Conservation (phyloP, 2,797 vertebrate genomes). For the Pagetopsis macropterus region DNA sequence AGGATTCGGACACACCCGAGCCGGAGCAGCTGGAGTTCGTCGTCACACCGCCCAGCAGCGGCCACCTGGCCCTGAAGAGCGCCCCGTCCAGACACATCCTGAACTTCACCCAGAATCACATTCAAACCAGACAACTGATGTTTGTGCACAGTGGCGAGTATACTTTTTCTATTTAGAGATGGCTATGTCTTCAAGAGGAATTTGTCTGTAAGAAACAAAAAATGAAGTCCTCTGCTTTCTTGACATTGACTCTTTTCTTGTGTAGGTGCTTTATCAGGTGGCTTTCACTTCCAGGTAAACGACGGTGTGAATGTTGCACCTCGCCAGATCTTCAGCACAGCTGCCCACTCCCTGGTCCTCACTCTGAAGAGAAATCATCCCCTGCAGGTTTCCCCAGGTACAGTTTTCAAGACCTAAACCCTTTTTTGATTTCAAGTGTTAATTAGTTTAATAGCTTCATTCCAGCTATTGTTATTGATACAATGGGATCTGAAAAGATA, state of each 20-base stretch:
- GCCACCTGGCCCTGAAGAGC: conserved; percentile 87
- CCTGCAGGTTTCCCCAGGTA: conserved; percentile 90
- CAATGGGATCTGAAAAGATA: neutral
- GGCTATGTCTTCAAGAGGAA: neutral
- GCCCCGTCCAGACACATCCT: conserved; percentile 84
- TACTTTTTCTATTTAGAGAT: neutral
- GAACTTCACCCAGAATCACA: conserved; percentile 91
- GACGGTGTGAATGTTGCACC: conserved; percentile 91
- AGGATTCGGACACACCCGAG: conserved; percentile 85
- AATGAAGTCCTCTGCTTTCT: neutral
- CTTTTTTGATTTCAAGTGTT: neutral
- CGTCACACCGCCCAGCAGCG: conserved; percentile 89
- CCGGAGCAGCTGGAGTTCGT: conserved; percentile 84
- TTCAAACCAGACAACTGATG: conserved; percentile 84
- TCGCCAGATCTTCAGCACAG: conserved; percentile 88
- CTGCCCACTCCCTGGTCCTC: conserved; percentile 82
- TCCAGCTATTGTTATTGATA: neutral
- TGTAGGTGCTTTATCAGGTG: conserved; percentile 86
- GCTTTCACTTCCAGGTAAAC: conserved; percentile 93
- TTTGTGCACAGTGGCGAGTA: conserved; percentile 89
- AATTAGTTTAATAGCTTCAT: neutral
- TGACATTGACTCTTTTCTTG: neutral
- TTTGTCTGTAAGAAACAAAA: neutral
- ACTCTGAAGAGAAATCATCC: conserved; percentile 86
- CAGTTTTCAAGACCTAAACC: too few species aligned